Percentiles rank a stretch among this genome's conserved stretches.
Conservation (phyloP, 2,113 vertebrate genomes). For the Erpornis zantholeuca region DNA sequence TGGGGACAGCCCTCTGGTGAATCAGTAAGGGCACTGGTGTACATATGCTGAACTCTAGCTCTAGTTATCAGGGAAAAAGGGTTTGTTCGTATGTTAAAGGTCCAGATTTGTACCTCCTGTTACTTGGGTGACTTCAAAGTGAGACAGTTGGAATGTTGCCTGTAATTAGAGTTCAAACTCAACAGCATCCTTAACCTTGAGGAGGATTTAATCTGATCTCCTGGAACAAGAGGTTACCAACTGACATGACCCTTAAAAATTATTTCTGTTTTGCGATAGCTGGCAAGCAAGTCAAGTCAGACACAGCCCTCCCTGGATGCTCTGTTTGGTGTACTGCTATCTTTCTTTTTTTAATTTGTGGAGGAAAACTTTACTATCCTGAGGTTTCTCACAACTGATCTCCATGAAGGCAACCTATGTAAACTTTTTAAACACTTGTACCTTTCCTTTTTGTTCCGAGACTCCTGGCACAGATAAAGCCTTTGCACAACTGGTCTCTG, state of each 20-base stretch:
- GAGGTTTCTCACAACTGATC: not conserved
- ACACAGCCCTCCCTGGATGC: not conserved
- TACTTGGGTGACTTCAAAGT: slow-evolving; percentile 43
- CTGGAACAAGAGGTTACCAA: slow-evolving; percentile 6
- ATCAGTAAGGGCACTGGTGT: not conserved
- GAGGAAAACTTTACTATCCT: not conserved
- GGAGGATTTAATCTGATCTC: slow-evolving; percentile 9
- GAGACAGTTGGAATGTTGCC: not conserved
- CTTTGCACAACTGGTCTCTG: not conserved
- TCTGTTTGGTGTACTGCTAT: not conserved
- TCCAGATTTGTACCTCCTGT: slow-evolving; percentile 31
- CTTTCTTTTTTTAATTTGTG: not conserved
- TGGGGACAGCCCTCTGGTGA: not conserved
- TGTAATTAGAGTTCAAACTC: slow-evolving; percentile 40
- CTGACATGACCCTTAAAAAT: not conserved
- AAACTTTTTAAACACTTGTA: not conserved
- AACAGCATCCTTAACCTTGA: not conserved
- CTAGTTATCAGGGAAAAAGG: not conserved
- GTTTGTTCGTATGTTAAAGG: not conserved
- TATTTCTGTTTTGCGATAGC: not conserved
- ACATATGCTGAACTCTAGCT: not conserved
- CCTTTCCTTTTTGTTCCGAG: not conserved
- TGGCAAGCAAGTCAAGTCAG: not conserved
- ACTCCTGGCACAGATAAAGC: not conserved
- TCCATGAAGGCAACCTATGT: not conserved